These are phyloP conservation scores for Catharus minimus DNA, from an alignment of 2,113 vertebrate species.

Conservation along the genomic window DNA sequence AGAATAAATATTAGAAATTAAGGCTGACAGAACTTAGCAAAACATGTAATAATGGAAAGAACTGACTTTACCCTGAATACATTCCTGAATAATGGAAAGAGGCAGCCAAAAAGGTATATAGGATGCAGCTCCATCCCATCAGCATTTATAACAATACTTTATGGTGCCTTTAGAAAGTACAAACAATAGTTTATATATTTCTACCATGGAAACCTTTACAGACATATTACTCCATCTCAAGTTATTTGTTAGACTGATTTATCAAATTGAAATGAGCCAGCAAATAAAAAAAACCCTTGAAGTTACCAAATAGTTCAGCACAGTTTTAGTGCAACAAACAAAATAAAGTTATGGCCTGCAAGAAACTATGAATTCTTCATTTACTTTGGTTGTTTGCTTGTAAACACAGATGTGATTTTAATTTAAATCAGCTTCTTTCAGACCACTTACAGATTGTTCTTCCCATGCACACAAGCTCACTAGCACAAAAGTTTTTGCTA, in stretches of 20 bases:
- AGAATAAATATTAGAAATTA: not conserved
- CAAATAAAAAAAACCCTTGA: not conserved
- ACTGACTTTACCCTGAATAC: not conserved
- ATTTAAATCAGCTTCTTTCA: not conserved
- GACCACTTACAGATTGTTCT: not conserved
- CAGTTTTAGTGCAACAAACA: not conserved
- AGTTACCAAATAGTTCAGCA: not conserved
- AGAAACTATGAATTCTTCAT: not conserved
- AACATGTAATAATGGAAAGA: not conserved
- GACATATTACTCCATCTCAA: constrained; percentile 56
- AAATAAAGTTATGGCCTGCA: not conserved
- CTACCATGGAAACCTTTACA: constrained; percentile 15
- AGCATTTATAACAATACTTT: not conserved
- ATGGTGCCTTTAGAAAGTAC: not conserved
- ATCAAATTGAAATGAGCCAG: constrained; percentile 50
- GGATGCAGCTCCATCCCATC: not conserved
- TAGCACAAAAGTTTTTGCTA: not conserved
- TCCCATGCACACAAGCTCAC: not conserved
- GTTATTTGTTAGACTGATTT: not conserved
- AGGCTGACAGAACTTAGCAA: not conserved
- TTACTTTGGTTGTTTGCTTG: not conserved
- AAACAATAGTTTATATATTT: not conserved
- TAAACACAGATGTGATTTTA: not conserved
- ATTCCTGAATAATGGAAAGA: not conserved
- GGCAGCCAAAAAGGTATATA: not conserved